Conservation (phyloP, 2,888 invertebrate species). For the Lordiphosa andalusiaca region DNA sequence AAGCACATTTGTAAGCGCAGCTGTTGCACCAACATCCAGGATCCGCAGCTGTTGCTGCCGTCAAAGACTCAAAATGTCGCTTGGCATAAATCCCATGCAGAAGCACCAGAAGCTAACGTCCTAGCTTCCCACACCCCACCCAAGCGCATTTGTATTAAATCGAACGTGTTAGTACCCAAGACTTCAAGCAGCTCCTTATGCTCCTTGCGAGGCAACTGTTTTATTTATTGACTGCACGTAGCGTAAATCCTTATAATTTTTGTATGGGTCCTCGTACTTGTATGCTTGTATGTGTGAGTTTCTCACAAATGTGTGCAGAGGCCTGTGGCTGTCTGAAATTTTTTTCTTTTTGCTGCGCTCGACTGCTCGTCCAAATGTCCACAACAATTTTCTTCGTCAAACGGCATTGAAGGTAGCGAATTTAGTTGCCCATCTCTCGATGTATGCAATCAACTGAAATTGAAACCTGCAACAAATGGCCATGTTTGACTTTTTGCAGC, state of each 20-base stretch:
- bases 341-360: slow-evolving; percentile 45
- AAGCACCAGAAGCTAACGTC: slow-evolving; percentile 1
- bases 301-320: not conserved
- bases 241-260: slow-evolving; percentile 74
- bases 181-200: slow-evolving; percentile 24
- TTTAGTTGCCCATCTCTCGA: slow-evolving; percentile 18
- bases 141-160: slow-evolving; percentile 69
- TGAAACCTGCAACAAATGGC: slow-evolving; percentile 71
- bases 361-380: slow-evolving; percentile 69
- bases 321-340: slow-evolving; percentile 34
- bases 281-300: slow-evolving; percentile 48
- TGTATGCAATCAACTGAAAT: slow-evolving; percentile 69
- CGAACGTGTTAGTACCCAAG: slow-evolving; percentile 58
- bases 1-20: slow-evolving; percentile 57
- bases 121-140: slow-evolving; percentile 17
- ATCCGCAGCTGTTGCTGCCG: slow-evolving; percentile 55
- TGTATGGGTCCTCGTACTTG: slow-evolving; percentile 49
- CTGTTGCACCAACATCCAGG: slow-evolving; percentile 48
- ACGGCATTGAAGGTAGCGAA: slow-evolving; percentile 12
- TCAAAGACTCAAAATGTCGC: slow-evolving; percentile 22
- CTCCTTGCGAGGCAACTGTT: slow-evolving; percentile 53
- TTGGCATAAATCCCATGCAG: slow-evolving; percentile 51
- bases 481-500: slow-evolving; percentile 62
- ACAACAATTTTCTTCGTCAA: slow-evolving; percentile 33
- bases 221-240: slow-evolving; percentile 74